Conservation (phyloP, 2,888 invertebrate species). For the Drosophila cracens region DNA sequence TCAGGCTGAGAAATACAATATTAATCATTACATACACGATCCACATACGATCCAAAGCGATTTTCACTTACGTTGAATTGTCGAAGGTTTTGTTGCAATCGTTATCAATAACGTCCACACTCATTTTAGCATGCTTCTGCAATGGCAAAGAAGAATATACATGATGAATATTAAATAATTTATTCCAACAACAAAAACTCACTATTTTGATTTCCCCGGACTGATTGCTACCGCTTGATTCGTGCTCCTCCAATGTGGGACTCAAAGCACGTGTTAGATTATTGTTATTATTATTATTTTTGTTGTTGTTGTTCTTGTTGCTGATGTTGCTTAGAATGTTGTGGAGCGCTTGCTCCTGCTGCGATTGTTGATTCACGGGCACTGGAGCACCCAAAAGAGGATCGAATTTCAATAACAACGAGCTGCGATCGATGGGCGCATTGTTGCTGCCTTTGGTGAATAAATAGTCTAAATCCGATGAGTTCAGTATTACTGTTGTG, state of each 20-base stretch:
- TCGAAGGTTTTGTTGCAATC: slow-evolving; percentile 84
- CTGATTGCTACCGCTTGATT: slow-evolving; percentile 74
- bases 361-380: slow-evolving; percentile 75
- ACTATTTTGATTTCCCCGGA: slow-evolving; percentile 73
- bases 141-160: neutral
- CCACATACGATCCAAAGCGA: neutral
- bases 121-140: slow-evolving; percentile 85
- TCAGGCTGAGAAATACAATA: slow-evolving; percentile 49
- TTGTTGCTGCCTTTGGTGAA: slow-evolving; percentile 84
- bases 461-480: slow-evolving; percentile 85
- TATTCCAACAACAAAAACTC: slow-evolving; percentile 8
- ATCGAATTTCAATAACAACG: slow-evolving; percentile 84
- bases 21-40: neutral
- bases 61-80: slow-evolving; percentile 80
- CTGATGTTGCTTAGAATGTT: slow-evolving; percentile 52
- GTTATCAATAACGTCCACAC: slow-evolving; percentile 85
- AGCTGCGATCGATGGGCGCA: slow-evolving; percentile 82
- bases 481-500: slow-evolving; percentile 82
- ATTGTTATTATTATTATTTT: slow-evolving; percentile 31
- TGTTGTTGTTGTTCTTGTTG: slow-evolving; percentile 20
- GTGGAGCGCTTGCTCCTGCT: slow-evolving; percentile 60
- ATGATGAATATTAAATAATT: slow-evolving; percentile 3
- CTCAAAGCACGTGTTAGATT: slow-evolving; percentile 67
- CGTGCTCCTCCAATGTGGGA: slow-evolving; percentile 84
- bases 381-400: slow-evolving; percentile 83